These are phyloP conservation scores for Osmerus eperlanus DNA, from an alignment of 2,113 vertebrate species.

Conservation along the genomic window DNA sequence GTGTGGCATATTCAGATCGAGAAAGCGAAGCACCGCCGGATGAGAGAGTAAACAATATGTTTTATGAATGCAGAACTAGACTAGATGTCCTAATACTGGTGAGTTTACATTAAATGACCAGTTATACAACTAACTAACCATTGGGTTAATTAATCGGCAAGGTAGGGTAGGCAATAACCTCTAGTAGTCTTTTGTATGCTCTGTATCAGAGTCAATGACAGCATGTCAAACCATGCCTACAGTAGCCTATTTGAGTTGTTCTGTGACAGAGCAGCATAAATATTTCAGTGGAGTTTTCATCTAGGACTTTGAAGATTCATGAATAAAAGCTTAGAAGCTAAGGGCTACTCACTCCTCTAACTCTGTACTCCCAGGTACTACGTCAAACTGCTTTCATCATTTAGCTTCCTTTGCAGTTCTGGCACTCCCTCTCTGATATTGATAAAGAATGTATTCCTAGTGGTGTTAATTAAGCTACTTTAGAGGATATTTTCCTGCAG, in stretches of 20 bases:
- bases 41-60: no score
- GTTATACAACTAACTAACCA: no score
- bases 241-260: neutral
- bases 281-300: slow-evolving; percentile 28
- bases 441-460: slow-evolving; percentile 24
- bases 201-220: no score
- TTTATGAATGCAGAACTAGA: no score
- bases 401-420: slow-evolving; percentile 4
- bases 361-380: slow-evolving; percentile 19
- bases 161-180: no score
- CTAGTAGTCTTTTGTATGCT: no score
- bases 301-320: slow-evolving; percentile 26
- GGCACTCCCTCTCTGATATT: slow-evolving; percentile 12
- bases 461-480: slow-evolving; percentile 32
- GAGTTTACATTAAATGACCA: no score
- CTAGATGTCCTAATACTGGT: no score
- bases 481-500: slow-evolving; percentile 11
- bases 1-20: no score
- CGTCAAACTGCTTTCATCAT: slow-evolving; percentile 23
- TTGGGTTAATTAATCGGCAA: no score
- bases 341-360: slow-evolving; percentile 15
- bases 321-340: slow-evolving; percentile 15
- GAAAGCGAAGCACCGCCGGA: no score
- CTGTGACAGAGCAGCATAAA: slow-evolving; percentile 14
- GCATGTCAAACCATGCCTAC: no score